Evolutionary conservation across 2,888 invertebrate genomes (phyloP), one percentile per base, ranked within the genome.

Genomic region (Sthenelais limicola): DNA sequence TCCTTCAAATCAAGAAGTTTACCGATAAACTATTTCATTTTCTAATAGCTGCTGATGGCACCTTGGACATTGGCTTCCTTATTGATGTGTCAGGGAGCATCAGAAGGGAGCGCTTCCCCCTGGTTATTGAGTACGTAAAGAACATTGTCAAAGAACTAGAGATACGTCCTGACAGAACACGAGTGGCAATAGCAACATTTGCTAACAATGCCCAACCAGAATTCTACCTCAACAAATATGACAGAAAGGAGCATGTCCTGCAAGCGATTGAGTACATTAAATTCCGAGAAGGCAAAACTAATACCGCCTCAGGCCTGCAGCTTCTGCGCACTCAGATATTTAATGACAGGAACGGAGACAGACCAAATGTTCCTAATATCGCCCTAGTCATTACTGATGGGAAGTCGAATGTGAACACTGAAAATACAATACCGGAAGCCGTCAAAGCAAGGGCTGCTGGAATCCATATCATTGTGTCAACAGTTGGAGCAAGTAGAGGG

Each of bases 151-250:
- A 73, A 28, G 30, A 69, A 7, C 54, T 79, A 12, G 78, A 78
- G 33, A 52, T 79, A 0, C 24, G 62, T 5, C 66, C 47, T n/a
- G 38, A 54, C 47, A 24, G 71, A 2, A 74, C 76, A 5, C 67
- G 75, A 3, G 73, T 79, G 3, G 76, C 72, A 4, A 32, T 79
- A n/a, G 58, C 74, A 26, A 77, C 71, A 66, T 79, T 74, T 68
- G 67, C 73, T 21, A 72, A 75, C 56, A 32, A 58, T 4, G 75
- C 76, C n/a, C 47, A 7, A 15, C 21, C 30, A 5, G n/a, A 67
- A 15, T 68, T 68, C 51, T 51, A 51, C 35, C 52, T 68, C 24
- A 35, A 68, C 51, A 24, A 32, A 12, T 68, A 51, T 30, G 52
- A 51, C 33, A 1, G n/a, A n/a, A 68, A 49, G 35, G 51, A 68